phyloP scores from a whole-genome alignment of 1,140 invertebrate species.

The Batillaria attramentaria region DNA sequence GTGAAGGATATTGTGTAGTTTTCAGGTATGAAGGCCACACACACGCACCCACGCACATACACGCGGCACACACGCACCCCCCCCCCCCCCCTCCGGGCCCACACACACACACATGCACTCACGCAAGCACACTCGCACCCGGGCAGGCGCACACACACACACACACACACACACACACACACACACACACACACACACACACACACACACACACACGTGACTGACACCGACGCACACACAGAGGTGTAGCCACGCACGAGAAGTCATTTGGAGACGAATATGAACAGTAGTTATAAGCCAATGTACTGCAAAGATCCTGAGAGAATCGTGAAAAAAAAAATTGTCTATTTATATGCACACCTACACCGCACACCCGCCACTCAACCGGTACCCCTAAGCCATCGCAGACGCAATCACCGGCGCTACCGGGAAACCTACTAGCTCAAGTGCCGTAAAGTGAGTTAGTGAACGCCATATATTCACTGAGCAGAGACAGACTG shows the following conservation, averaged over 20 bases:
- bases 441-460: too few species aligned
- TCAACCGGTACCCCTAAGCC: not conserved
- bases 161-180: not conserved
- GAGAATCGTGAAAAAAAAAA: too few species aligned
- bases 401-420: not conserved
- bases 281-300: too few species aligned
- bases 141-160: not conserved
- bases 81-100: not conserved
- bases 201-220: not conserved
- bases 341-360: not conserved
- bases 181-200: not conserved
- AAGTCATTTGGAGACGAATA: not conserved
- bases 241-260: too few species aligned
- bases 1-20: not conserved
- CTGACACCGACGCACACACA: not conserved
- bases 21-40: not conserved
- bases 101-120: slow-evolving; percentile 14
- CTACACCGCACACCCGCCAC: not conserved
- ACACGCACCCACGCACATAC: not conserved
- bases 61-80: not conserved
- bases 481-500: too few species aligned
- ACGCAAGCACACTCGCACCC: not conserved
- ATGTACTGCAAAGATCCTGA: too few species aligned
- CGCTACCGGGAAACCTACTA: not conserved
- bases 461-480: too few species aligned